Conservation (phyloP, 2,797 vertebrate genomes). For the Vespertilio murinus region DNA sequence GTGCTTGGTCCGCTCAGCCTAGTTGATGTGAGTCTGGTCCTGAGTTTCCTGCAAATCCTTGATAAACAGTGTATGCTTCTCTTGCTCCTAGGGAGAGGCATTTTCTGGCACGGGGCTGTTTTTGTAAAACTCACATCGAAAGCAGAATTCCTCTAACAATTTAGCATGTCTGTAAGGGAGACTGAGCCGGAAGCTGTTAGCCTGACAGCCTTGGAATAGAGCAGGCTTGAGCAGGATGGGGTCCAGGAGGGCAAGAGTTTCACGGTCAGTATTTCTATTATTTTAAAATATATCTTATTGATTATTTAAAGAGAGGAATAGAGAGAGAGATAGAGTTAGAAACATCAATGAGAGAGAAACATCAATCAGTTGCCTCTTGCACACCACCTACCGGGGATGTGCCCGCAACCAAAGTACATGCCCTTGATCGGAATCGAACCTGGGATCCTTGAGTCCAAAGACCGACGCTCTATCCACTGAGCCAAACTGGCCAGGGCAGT, state of each 20-base stretch:
- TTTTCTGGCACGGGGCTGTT: background rate
- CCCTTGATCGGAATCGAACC: no score
- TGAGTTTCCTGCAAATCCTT: background rate
- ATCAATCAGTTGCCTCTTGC: no score
- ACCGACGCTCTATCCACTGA: no score
- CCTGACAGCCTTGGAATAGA: background rate
- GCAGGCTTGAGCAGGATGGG: background rate
- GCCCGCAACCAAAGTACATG: no score
- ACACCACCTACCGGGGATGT: no score
- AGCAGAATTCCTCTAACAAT: background rate
- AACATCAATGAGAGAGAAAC: no score
- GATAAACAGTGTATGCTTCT: background rate
- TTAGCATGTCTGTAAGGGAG: background rate
- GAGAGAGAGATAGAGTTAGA: no score
- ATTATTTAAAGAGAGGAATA: no score
- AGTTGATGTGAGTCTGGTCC: background rate
- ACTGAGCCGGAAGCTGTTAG: background rate
- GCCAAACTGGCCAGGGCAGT: no score
- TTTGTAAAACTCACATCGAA: background rate
- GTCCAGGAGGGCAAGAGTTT: background rate
- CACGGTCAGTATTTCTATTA: background rate
- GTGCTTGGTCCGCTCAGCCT: background rate
- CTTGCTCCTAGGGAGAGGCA: background rate
- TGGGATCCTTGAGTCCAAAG: no score
- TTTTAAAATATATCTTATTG: no score